Evolutionary conservation across 2,113 vertebrate species (phyloP).

Genomic region (Lepus americanus): DNA sequence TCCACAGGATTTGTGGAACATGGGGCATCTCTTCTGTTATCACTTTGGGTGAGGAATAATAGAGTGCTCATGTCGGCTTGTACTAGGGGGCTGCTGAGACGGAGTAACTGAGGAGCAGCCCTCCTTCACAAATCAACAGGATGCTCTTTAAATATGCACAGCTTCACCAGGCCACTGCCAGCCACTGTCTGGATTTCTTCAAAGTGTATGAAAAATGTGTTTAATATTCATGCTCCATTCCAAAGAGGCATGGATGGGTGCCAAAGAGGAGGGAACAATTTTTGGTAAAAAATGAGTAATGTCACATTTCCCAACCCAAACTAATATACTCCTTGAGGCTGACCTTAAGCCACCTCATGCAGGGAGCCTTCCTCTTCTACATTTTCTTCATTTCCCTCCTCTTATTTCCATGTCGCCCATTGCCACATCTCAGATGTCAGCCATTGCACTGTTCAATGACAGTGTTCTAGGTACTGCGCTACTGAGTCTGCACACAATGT

Average conservation of each 20-base stretch:
- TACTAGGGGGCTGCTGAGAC: conserved; percentile 59
- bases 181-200: conserved; percentile 61
- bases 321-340: conserved; percentile 4
- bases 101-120: conserved; percentile 49
- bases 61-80: conserved; percentile 57
- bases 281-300: conserved; percentile 52
- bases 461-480: background rate
- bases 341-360: background rate
- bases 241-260: conserved; percentile 47
- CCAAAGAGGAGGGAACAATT: conserved; percentile 27
- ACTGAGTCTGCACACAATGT: background rate
- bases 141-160: conserved; percentile 85
- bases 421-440: too few relatives aligned
- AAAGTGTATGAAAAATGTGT: conserved; percentile 72
- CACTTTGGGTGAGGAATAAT: conserved; percentile 35
- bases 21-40: conserved; percentile 28
- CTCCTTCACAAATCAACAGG: conserved; percentile 76
- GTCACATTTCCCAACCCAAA: conserved; percentile 13
- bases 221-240: conserved; percentile 61
- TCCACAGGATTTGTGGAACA: conserved; percentile 33
- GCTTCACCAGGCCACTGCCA: conserved; percentile 49
- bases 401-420: background rate
- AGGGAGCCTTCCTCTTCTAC: conserved; percentile 11
- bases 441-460: background rate
- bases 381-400: background rate